Base-by-base conservation (phyloP, 2,888 invertebrate genomes). In the Tenthredo scrophulariae region DNA sequence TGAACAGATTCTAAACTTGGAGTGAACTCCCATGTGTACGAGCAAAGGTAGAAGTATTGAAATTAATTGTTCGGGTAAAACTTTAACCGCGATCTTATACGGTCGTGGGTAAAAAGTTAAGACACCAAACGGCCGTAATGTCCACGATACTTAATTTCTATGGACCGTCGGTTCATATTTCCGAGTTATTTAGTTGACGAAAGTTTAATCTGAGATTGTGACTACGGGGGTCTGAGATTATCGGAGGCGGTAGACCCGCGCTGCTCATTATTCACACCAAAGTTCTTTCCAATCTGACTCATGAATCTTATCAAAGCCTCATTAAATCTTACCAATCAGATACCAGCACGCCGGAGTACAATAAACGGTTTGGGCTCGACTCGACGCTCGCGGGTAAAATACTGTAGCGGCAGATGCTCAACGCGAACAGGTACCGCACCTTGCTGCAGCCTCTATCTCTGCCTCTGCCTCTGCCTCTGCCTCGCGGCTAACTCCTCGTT, bases 261-360 rank as follows among this genome's bases (percentile, higher is more conserved):
- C 67, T 82, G 80, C 82, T 85, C 85, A 74, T 84, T 85, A 85
- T 85, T 85, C 85, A 85, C 85, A 85, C 85, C 84, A 84, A 85
- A 82, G 86, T 86, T 86, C 86, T 84, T 84, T 87, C 88, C 87
- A 89, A 91, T 91, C 91, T 90, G 88, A 87, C 87, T 88, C 90
- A 91, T 91, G 91, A 91, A 92, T 91, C 91, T 91, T 90, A 90
- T 90, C 90, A 88, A 86, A 88, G 88, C 88, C 90, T 91, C 90
- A 89, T 91, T 91, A 91, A 90, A 91, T 91, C 90, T 91, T 86
- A 88, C 88, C 89, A 87, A 88, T 89, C 88, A 88, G 89, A 89
- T 89, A 87, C 86, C 85, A 86, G 87, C 62, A 70, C 26, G 65
- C 26, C 43, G 43, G 65, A 79, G 54, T 85, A 82, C 85, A 85